phyloP scores from a whole-genome alignment of 2,113 vertebrate genomes.

The Sinocyclocheilus anshuiensis region DNA sequence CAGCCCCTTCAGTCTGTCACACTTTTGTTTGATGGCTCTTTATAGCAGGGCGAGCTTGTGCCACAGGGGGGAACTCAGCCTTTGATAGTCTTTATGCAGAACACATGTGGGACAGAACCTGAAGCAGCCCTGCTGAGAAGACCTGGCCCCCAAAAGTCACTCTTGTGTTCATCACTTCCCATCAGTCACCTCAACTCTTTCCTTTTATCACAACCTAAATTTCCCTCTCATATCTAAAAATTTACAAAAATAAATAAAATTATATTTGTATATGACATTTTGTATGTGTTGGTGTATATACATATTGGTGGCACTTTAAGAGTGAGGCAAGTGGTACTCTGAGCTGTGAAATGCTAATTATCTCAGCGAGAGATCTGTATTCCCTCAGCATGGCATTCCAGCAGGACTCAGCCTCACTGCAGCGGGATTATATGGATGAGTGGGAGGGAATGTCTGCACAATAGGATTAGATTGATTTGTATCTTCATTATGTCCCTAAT shows the following conservation, averaged over 20 bases:
- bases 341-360: constrained; percentile 16
- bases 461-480: constrained; percentile 49
- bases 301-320: background rate
- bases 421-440: constrained; percentile 35
- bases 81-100: constrained; percentile 63
- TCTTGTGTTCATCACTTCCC: background rate
- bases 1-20: constrained; percentile 61
- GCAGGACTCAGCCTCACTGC: constrained; percentile 27
- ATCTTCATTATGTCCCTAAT: constrained; percentile 52
- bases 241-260: background rate
- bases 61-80: constrained; percentile 53
- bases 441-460: constrained; percentile 37
- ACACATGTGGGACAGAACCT: constrained; percentile 61
- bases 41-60: constrained; percentile 57
- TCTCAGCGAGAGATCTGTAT: constrained; percentile 16
- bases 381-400: constrained; percentile 16
- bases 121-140: constrained; percentile 57
- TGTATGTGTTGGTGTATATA: background rate
- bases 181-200: constrained; percentile 28
- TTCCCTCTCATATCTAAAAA: too few relatives aligned
- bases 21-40: constrained; percentile 64
- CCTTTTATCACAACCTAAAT: background rate
- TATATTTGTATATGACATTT: background rate
- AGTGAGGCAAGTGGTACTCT: background rate
- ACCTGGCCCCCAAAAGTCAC: constrained; percentile 40